Percentiles rank a stretch among this genome's conserved stretches.
phyloP scores from a whole-genome alignment of 2,797 vertebrate genomes.

The Lophotriccus pileatus region DNA sequence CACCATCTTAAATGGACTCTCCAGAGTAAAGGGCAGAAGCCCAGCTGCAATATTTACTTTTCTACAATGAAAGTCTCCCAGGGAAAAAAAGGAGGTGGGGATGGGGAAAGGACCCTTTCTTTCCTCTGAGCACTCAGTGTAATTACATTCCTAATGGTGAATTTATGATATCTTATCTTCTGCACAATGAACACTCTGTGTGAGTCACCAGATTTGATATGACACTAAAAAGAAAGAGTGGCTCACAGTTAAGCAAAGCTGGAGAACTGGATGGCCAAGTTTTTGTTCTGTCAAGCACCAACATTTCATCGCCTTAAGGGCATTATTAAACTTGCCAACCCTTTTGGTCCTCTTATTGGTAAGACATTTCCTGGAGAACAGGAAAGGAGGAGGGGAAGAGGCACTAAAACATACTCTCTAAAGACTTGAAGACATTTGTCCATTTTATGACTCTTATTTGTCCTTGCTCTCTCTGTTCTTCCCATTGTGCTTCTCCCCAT shows the following conservation, averaged over 20 bases:
- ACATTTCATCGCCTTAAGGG: conserved; percentile 43
- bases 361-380: conserved; percentile 55
- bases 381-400: conserved; percentile 33
- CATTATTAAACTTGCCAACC: conserved; percentile 56
- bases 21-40: neutral
- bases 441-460: conserved; percentile 45
- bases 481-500: conserved; percentile 10
- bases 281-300: conserved; percentile 40
- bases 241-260: neutral
- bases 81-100: neutral
- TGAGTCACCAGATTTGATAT: conserved; percentile 18
- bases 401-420: conserved; percentile 24
- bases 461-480: conserved; percentile 40
- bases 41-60: conserved; percentile 25
- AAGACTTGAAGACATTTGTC: conserved; percentile 40
- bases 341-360: conserved; percentile 48
- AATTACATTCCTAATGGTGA: conserved; percentile 15
- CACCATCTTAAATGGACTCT: neutral
- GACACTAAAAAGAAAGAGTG: neutral
- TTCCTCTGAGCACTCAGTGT: neutral
- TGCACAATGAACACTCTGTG: neutral
- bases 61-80: neutral
- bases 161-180: conserved; percentile 32
- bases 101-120: neutral
- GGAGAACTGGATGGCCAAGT: conserved; percentile 39